These are phyloP conservation scores for Pantherophis vulpinus DNA, from an alignment of 2,797 vertebrate species.

Conservation along the genomic window DNA sequence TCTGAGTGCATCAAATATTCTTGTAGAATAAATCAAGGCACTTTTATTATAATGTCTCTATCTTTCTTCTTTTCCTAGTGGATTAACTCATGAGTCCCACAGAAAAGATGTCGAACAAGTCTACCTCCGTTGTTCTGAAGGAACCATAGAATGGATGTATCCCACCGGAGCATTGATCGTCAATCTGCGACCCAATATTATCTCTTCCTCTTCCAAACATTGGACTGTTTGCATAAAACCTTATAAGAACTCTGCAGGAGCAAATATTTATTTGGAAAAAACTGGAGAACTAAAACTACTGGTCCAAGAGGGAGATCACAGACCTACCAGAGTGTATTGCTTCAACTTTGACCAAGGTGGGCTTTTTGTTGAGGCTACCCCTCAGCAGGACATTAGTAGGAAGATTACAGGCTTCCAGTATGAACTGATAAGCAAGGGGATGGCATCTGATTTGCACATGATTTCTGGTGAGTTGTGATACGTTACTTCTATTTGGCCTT, in stretches of 20 bases:
- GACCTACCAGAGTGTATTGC: conserved; percentile 81
- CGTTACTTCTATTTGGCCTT: neutral
- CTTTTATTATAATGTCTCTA: conserved; percentile 25
- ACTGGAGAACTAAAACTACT: conserved; percentile 89
- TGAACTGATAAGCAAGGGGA: conserved; percentile 81
- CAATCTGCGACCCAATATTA: conserved; percentile 91
- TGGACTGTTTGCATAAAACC: conserved; percentile 95
- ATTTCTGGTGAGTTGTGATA: conserved; percentile 78
- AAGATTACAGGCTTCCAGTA: conserved; percentile 94
- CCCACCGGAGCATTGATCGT: conserved; percentile 95
- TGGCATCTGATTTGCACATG: conserved; percentile 74
- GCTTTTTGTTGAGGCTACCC: conserved; percentile 92
- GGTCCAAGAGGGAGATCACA: conserved; percentile 81
- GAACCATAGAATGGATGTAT: conserved; percentile 94
- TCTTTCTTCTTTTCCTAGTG: conserved; percentile 69
- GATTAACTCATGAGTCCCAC: conserved; percentile 91
- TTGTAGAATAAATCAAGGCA: neutral
- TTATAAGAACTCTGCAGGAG: conserved; percentile 83
- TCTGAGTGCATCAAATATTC: neutral
- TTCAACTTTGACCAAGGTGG: conserved; percentile 87
- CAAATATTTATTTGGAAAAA: conserved; percentile 96
- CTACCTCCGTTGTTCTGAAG: conserved; percentile 93
- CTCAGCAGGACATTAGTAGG: conserved; percentile 90
- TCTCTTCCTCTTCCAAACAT: conserved; percentile 74
- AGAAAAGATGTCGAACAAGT: conserved; percentile 96